These are phyloP conservation scores for Mionectes macconnelli DNA, from an alignment of 2,113 vertebrate species.

Conservation along the genomic window DNA sequence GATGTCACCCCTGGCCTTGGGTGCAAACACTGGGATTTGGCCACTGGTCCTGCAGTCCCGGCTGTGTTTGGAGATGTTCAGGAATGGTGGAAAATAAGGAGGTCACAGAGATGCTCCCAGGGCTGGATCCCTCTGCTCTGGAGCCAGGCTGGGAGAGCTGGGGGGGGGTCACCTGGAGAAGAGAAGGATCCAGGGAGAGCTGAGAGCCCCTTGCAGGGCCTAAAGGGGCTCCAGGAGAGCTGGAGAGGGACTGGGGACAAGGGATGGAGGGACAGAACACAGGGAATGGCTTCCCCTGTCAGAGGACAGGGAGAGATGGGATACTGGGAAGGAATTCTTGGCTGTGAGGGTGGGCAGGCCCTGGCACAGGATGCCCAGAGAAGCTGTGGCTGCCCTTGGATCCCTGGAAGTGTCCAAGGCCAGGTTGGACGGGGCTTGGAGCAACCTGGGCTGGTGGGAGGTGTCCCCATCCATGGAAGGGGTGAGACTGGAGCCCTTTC, in stretches of 20 bases:
- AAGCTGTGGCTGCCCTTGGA: neutral
- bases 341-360: neutral
- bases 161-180: neutral
- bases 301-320: neutral
- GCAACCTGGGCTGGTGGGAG: neutral
- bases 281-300: neutral
- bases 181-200: neutral
- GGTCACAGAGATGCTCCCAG: rapidly evolving
- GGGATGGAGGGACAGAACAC: neutral
- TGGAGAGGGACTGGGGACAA: neutral
- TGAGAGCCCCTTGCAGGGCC: neutral
- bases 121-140: neutral
- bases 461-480: neutral
- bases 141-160: neutral
- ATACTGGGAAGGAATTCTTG: neutral
- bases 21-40: neutral
- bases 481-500: neutral
- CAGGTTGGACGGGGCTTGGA: neutral
- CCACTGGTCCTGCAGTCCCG: rapidly evolving
- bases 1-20: rapidly evolving
- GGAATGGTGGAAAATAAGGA: neutral
- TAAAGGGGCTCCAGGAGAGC: neutral
- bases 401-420: neutral
- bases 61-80: too few relatives aligned
- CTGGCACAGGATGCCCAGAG: too few relatives aligned